A percentile compares a stretch with the other conserved stretches of the same genome.
phyloP scores from a whole-genome alignment of 2,888 invertebrate genomes.

The Pseudococcus viburni region DNA sequence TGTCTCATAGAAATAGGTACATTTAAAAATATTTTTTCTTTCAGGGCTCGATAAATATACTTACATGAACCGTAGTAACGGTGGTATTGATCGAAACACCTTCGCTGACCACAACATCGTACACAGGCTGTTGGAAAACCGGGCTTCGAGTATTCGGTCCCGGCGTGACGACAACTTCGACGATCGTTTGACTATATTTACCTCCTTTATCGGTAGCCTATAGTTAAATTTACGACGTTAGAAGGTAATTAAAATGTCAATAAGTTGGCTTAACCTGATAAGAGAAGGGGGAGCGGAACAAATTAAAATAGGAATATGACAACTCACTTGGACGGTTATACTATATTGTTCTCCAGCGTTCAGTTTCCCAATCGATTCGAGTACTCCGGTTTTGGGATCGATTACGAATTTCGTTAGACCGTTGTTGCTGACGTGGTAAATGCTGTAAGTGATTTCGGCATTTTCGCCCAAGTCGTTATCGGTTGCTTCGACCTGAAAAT shows the following conservation, averaged over 20 bases:
- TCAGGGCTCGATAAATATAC: conserved; percentile 67
- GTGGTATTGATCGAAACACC: conserved; percentile 91
- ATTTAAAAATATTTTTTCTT: not conserved
- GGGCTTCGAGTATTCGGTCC: conserved; percentile 88
- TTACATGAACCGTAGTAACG: conserved; percentile 82
- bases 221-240: conserved; percentile 3
- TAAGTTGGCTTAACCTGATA: not conserved
- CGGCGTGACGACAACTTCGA: conserved; percentile 87
- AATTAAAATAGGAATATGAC: not conserved
- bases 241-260: not conserved
- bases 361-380: conserved; percentile 84
- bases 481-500: conserved; percentile 80
- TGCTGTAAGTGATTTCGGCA: conserved; percentile 85
- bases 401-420: conserved; percentile 89
- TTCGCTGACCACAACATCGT: conserved; percentile 90
- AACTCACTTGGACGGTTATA: conserved; percentile 82
- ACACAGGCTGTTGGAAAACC: conserved; percentile 84
- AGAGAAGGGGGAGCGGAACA: not conserved
- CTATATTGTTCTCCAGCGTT: conserved; percentile 91
- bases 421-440: conserved; percentile 92
- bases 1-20: not conserved
- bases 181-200: conserved; percentile 86
- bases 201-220: conserved; percentile 82
- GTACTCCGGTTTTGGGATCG: conserved; percentile 83
- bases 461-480: conserved; percentile 91